Evolutionary conservation across 1,140 invertebrate genomes (phyloP), one percentile per base, ranked within the genome.

Genomic region (Lordiphosa clarofinis): DNA sequence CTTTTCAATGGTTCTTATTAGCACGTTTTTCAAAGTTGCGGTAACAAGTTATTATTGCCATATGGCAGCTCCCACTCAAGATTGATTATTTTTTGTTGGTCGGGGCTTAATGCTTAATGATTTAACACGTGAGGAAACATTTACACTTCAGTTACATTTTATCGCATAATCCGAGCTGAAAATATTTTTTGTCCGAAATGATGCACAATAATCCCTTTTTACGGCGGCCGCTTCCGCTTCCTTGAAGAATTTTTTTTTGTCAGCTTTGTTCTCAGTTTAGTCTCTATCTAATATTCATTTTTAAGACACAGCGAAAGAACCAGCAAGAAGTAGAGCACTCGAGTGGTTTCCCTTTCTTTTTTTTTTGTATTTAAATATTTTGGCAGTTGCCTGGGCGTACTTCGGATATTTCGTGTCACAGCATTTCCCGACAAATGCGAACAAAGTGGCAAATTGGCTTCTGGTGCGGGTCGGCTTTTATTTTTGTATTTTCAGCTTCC

Each of bases 201-300:
- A 69, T 59, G 53, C 74, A 82, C 76, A 81, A 82, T 81, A 81
- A 81, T 81, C 76, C 76, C 72, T 56, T 60, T 60, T 81, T 81
- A 56, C 58, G 64, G 60, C 56, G 43, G 52, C 54, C 61, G 42
- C 42, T 55, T 52, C 40, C 61, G 47, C 60, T 37, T 59, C 60
- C 67, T 66, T 69, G 46, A 54, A 57, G 21, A 47, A 31, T 46
- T 24, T 35, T 46, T 46, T 11, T 24, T 42, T 42, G 15, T 50
- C 21, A 6, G 13, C 52, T 66, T 40, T 53, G 28, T 70, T 66
- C 37, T 43, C 56, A 58, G 58, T 69, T 63, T 52, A 63, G 67
- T 72, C 79, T 66, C 43, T 59, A 61, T 65, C 54, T 48, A 40
- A 68, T 82, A 65, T 60, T 76, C 69, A 76, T 82, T 84, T 66